phyloP scores from a whole-genome alignment of 2,888 invertebrate genomes.

The Nomada fucata region DNA sequence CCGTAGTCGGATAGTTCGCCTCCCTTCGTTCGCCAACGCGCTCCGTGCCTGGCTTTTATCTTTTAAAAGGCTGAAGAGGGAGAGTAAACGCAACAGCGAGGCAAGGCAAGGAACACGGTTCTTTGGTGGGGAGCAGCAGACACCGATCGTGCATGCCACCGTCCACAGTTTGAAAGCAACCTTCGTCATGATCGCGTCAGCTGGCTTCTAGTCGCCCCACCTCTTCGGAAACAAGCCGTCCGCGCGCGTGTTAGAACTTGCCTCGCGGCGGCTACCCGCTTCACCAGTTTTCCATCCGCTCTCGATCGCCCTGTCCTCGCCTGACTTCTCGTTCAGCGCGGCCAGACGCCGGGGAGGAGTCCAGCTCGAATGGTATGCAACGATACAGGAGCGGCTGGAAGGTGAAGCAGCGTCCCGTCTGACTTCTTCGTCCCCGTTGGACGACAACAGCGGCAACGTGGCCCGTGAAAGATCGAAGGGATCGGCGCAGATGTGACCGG shows the following conservation, averaged over 20 bases:
- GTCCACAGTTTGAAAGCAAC: constrained; percentile 82
- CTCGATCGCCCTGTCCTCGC: background rate
- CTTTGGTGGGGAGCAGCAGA: constrained; percentile 77
- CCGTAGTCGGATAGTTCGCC: constrained; percentile 41
- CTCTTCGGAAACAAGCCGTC: constrained; percentile 58
- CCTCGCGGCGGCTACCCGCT: constrained; percentile 32
- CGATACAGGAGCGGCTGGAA: background rate
- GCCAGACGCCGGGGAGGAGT: background rate
- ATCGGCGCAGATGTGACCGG: constrained; percentile 30
- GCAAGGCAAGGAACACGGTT: constrained; percentile 63
- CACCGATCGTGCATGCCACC: constrained; percentile 80
- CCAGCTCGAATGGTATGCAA: constrained; percentile 3
- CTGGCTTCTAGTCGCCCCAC: constrained; percentile 72
- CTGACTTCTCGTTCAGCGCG: background rate
- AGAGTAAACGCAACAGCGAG: constrained; percentile 53
- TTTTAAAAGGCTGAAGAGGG: constrained; percentile 66
- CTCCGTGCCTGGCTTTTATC: constrained; percentile 63
- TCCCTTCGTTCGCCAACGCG: constrained; percentile 31
- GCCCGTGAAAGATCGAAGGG: background rate
- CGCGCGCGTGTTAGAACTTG: constrained; percentile 67
- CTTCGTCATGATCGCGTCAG: constrained; percentile 83
- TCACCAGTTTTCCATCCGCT: constrained; percentile 26
- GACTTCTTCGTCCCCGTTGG: constrained; percentile 16
- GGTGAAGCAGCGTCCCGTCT: background rate
- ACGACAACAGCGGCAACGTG: background rate